These are phyloP conservation scores for Drosophila nigrodunni DNA, from an alignment of 1,140 invertebrate species.

Conservation along the genomic window DNA sequence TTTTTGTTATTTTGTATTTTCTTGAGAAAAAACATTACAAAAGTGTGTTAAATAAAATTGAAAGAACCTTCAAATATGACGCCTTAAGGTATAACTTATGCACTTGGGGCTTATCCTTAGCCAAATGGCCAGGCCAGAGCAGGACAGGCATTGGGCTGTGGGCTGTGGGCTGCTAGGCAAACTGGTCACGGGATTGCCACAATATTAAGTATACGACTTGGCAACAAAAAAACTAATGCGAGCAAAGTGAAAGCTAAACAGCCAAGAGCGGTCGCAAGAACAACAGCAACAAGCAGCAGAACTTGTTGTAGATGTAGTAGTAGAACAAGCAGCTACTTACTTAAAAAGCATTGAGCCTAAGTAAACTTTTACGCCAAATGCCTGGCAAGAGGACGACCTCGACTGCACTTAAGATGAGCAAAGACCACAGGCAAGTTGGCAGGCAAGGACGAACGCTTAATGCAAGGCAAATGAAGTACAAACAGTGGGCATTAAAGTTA, in stretches of 20 bases:
- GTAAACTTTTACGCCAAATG: constrained; percentile 76
- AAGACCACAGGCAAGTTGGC: constrained; percentile 26
- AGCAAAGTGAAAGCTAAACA: constrained; percentile 74
- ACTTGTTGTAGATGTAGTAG: constrained; percentile 33
- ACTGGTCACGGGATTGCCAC: constrained; percentile 48
- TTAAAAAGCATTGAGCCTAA: constrained; percentile 82
- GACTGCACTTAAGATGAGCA: constrained; percentile 72
- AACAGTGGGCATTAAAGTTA: constrained; percentile 69
- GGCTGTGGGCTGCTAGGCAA: constrained; percentile 44
- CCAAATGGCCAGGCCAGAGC: constrained; percentile 27
- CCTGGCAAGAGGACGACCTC: constrained; percentile 43
- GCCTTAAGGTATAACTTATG: constrained; percentile 36
- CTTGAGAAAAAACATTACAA: not conserved
- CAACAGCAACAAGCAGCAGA: constrained; percentile 26
- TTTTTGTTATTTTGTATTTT: not conserved
- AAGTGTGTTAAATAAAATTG: constrained; percentile 22
- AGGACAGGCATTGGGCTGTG: too few relatives aligned
- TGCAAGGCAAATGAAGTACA: constrained; percentile 79
- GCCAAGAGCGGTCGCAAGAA: constrained; percentile 47
- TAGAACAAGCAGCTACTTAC: constrained; percentile 68
- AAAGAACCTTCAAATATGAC: constrained; percentile 24
- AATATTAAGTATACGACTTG: constrained; percentile 64
- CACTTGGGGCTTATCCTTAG: constrained; percentile 44
- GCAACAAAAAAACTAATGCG: constrained; percentile 64
- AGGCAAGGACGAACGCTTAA: constrained; percentile 62